Evolutionary conservation across 2,888 invertebrate species (phyloP).

Genomic region (Tachina fera): DNA sequence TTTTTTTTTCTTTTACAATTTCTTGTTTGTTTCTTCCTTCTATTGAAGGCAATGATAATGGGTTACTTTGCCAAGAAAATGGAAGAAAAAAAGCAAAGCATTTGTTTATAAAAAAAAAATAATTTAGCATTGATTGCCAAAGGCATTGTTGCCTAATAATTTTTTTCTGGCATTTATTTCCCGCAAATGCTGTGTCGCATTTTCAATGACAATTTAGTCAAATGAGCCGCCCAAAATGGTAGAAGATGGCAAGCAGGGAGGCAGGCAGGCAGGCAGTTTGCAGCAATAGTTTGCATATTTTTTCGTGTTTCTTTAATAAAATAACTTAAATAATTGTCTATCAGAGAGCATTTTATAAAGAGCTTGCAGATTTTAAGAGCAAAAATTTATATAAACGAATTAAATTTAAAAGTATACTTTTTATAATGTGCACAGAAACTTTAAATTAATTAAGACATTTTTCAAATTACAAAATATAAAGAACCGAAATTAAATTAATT

Average conservation of each 20-base stretch:
- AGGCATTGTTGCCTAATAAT: constrained; percentile 53
- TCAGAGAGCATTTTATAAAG: constrained; percentile 14
- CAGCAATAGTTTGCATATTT: constrained; percentile 42
- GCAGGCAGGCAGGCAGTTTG: not conserved
- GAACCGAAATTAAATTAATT: constrained; percentile 52
- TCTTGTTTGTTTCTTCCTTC: not conserved
- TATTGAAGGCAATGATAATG: constrained; percentile 47
- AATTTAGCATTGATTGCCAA: constrained; percentile 68
- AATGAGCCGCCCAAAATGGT: constrained; percentile 52
- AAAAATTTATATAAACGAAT: constrained; percentile 40
- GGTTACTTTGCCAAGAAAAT: constrained; percentile 64
- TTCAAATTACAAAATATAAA: constrained; percentile 19
- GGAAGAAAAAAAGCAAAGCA: constrained; percentile 1
- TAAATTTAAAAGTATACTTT: constrained; percentile 33
- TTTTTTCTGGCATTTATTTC: constrained; percentile 20
- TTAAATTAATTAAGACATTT: constrained; percentile 60
- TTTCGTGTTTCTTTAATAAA: constrained; percentile 35
- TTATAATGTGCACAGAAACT: not conserved
- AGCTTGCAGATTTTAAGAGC: constrained; percentile 16
- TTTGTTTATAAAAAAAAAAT: constrained; percentile 22
- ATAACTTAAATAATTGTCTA: constrained; percentile 35
- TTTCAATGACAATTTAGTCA: constrained; percentile 57
- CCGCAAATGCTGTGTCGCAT: constrained; percentile 16
- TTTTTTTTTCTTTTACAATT: not conserved
- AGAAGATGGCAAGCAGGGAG: not conserved